phyloP scores from a whole-genome alignment of 2,888 invertebrate species.

The Euspilapteryx auroguttella region DNA sequence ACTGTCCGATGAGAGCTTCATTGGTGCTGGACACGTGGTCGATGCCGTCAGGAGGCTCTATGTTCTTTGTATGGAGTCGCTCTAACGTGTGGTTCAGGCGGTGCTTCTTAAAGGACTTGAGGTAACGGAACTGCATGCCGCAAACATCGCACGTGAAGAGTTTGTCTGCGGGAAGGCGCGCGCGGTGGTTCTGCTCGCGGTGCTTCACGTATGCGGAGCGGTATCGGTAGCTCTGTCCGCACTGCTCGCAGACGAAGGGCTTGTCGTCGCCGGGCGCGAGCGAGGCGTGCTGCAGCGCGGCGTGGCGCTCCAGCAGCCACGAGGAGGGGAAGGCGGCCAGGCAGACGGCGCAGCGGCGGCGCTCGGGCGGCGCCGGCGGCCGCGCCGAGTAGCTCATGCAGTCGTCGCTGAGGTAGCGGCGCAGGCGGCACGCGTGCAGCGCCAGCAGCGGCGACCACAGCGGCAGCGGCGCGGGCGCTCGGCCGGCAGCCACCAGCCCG shows the following conservation, averaged over 20 bases:
- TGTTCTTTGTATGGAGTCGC: slow-evolving; percentile 72
- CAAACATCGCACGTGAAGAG: slow-evolving; percentile 90
- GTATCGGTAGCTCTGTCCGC: slow-evolving; percentile 88
- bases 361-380: slow-evolving; percentile 32
- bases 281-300: slow-evolving; percentile 79
- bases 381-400: slow-evolving; percentile 46
- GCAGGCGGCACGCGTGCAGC: slow-evolving; percentile 46
- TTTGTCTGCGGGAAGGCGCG: slow-evolving; percentile 84
- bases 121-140: slow-evolving; percentile 88
- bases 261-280: slow-evolving; percentile 72
- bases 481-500: slow-evolving; percentile 28
- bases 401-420: slow-evolving; percentile 51
- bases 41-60: slow-evolving; percentile 52
- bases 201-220: slow-evolving; percentile 75
- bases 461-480: slow-evolving; percentile 34
- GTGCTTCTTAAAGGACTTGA: slow-evolving; percentile 89
- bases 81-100: slow-evolving; percentile 85
- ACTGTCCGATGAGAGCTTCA: slow-evolving; percentile 59
- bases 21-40: slow-evolving; percentile 76
- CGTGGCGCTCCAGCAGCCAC: slow-evolving; percentile 86
- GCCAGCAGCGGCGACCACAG: slow-evolving; percentile 50
- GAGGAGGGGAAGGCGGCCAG: slow-evolving; percentile 84
- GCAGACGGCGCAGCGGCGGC: slow-evolving; percentile 77
- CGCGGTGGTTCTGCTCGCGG: slow-evolving; percentile 86
- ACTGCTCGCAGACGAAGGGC: slow-evolving; percentile 89